Conservation (phyloP, 2,888 invertebrate species). For the Eupithecia inturbata region DNA sequence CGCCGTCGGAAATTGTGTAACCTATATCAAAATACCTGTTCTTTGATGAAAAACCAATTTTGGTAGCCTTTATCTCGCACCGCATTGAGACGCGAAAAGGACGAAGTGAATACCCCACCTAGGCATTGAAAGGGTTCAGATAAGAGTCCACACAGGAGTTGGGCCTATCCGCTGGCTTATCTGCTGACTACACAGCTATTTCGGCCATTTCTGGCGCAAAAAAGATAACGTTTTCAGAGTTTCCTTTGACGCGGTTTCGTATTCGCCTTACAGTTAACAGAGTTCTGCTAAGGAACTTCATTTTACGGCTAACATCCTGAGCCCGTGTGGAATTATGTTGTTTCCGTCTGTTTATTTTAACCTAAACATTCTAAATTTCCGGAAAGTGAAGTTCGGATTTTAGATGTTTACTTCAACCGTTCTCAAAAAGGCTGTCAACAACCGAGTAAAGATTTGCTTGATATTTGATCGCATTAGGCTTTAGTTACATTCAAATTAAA, state of each 20-base stretch:
- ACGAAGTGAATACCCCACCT: slow-evolving; percentile 27
- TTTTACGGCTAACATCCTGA: slow-evolving; percentile 7
- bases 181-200: slow-evolving; percentile 18
- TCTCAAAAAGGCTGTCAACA: not conserved
- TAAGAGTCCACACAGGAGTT: slow-evolving; percentile 34
- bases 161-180: slow-evolving; percentile 23
- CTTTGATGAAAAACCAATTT: slow-evolving; percentile 15
- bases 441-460: not conserved
- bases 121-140: slow-evolving; percentile 32
- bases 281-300: slow-evolving; percentile 14
- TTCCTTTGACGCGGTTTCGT: slow-evolving; percentile 22
- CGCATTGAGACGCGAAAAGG: slow-evolving; percentile 19
- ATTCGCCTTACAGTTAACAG: slow-evolving; percentile 16
- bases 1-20: slow-evolving; percentile 8
- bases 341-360: slow-evolving; percentile 10
- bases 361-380: not conserved
- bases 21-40: slow-evolving; percentile 8
- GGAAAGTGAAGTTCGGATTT: not conserved
- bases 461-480: not conserved
- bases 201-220: slow-evolving; percentile 29
- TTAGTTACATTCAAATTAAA: not conserved
- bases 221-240: slow-evolving; percentile 31
- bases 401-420: not conserved
- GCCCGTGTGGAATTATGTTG: slow-evolving; percentile 12
- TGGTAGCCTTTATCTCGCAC: slow-evolving; percentile 20